Base-by-base conservation (phyloP, 2,888 invertebrate species). In the Drosophila bunnanda region DNA sequence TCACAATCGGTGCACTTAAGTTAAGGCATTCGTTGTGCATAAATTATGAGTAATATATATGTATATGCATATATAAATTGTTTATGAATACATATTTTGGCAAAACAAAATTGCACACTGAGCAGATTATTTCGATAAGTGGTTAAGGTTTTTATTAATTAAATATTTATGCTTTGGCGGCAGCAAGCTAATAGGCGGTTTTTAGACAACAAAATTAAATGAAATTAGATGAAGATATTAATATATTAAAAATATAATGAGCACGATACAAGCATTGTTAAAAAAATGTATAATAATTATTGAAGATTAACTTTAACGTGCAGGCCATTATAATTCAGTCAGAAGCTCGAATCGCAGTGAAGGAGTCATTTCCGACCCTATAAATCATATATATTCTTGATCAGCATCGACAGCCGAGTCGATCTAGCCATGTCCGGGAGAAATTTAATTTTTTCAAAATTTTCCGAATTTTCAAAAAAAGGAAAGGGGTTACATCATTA, bases 1-100 rank as follows among this genome's bases (percentile, higher is more conserved):
- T 53, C 28, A 58, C 58, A 53, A 53, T 53, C n/a, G 4, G 5
- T 58, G 38, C 59, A 32, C 39, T 41, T 15, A 41, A 41, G n/a
- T 30, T 39, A 28, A 22, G 39, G 13, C 30, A 30, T 4, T 17
- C 20, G 30, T n/a, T 30, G 13, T 28, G 30, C 57, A 56, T 52
- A 52, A 52, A 34, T 34, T 52, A 52, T 52, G 50, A 52, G 50
- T 52, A 52, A 52, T 52, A 46, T 46, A 46, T 46, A 46, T 12
- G n/a, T 28, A 46, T 28, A 17, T 17, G 28, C n/a, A 46, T 15
- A 44, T 22, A 25, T 15, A 39, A 4, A n/a, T 10, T 50, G 30
- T 50, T 32, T 32, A 20, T 20, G 46, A 50, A 32, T 32, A 5
- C 32, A 50, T 20, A 50, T 50, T 34, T 52, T 52, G 50, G 3